Conservation (phyloP, 2,888 invertebrate species). For the Labia minor region DNA sequence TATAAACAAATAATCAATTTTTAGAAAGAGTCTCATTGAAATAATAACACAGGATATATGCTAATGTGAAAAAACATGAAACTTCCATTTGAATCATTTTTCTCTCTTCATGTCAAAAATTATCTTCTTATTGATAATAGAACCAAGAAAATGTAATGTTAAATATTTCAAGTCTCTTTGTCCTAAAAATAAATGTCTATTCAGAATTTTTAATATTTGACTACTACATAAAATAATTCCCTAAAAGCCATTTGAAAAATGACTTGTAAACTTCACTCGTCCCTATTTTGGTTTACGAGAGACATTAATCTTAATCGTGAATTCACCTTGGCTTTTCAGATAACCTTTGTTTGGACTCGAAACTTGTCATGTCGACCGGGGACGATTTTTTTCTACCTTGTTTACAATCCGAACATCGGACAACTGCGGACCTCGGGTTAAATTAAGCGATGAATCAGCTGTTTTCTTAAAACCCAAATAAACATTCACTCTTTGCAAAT, state of each 20-base stretch:
- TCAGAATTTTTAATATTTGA: not conserved
- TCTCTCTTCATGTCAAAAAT: too few species aligned
- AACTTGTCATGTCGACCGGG: not conserved
- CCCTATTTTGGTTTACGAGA: not conserved
- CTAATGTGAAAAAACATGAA: too few species aligned
- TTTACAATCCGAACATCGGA: not conserved
- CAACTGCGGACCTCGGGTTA: not conserved
- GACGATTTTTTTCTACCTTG: not conserved
- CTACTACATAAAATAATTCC: not conserved
- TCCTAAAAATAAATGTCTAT: too few species aligned
- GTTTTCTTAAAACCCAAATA: not conserved
- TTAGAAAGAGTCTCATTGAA: too few species aligned
- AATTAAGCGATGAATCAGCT: not conserved
- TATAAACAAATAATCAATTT: too few species aligned
- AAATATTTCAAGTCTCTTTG: too few species aligned
- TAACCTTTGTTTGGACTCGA: not conserved
- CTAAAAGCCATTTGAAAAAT: not conserved
- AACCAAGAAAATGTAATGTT: too few species aligned
- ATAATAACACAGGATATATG: too few species aligned
- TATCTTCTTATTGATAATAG: too few species aligned
- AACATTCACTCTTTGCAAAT: not conserved
- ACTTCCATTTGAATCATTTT: too few species aligned
- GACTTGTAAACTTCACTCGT: not conserved
- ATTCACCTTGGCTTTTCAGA: not conserved
- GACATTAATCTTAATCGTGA: not conserved